Base-by-base conservation (phyloP, 2,113 vertebrate species). In the Triplophysa tibetana region DNA sequence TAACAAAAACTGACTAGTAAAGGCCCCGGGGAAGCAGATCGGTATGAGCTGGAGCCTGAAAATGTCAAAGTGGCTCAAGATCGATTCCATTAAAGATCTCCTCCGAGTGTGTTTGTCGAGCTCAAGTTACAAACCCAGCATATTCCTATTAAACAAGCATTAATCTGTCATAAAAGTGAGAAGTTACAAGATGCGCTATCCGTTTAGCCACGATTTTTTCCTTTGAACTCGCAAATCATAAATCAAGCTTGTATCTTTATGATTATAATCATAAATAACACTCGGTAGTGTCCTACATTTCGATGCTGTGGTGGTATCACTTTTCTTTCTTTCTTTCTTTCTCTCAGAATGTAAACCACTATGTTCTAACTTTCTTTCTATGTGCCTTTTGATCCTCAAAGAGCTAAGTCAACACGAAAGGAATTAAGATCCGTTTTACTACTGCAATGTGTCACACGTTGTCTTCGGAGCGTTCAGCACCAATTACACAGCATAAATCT, bases 61-160 rank as follows among this genome's bases (percentile, higher is more conserved):
- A 81, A 81, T 81, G 79, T 54, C 79, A 81, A 23, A 24, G 54
- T 69, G 79, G 38, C 54, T 81, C 50, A 60, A 81, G 66, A 81
- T 76, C 72, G 72, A 81, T 81, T 69, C 63, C 62, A 61, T 75
- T 81, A 81, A 76, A 69, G 54, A 81, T 52, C 48, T 48, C 24
- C 43, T 75, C 24, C 29, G 17, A 52, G 64, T 68, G 64, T 63
- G 77, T 38, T 60, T 38, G 33, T 29, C 16, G 16, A 38, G 58
- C 38, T 69, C 38, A 69, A 70, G 12, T 0, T 3, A 11, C 29
- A 33, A 41, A 50, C 21, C 41, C n/a, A 26, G 41, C 72, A 43
- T 17, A 63, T 11, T 75, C n/a, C 41, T 41, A 75, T 75, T 48
- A 75, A 48, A 75, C 26, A 75, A 58, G 14, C 60, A 63, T 75